These are phyloP conservation scores for Leucophora obtusa DNA, from an alignment of 2,888 invertebrate species.

Conservation along the genomic window DNA sequence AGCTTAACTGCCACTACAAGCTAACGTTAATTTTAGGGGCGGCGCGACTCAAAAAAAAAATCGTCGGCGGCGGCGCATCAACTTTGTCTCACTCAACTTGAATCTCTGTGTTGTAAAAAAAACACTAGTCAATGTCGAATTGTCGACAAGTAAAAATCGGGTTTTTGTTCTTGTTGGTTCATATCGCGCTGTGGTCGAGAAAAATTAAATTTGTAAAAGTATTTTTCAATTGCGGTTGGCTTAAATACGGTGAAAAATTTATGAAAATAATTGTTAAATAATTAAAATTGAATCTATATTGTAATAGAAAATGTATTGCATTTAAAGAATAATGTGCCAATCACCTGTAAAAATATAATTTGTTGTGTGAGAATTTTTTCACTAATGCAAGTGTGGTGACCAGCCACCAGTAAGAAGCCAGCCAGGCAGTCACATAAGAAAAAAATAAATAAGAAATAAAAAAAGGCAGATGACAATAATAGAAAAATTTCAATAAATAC, in stretches of 20 bases:
- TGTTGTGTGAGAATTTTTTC: slow-evolving; percentile 1
- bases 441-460: slow-evolving; percentile 14
- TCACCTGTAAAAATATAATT: slow-evolving; percentile 45
- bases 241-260: slow-evolving; percentile 4
- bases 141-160: slow-evolving; percentile 60
- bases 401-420: slow-evolving; percentile 36
- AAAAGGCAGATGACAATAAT: slow-evolving; percentile 17
- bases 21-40: too few relatives aligned
- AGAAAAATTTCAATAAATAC: slow-evolving; percentile 17
- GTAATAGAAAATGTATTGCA: background rate
- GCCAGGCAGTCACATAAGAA: slow-evolving; percentile 28
- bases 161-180: slow-evolving; percentile 21
- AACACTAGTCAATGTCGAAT: slow-evolving; percentile 62
- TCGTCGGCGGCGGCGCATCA: too few relatives aligned
- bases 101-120: slow-evolving; percentile 54
- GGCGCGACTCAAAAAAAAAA: too few relatives aligned
- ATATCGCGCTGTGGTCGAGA: slow-evolving; percentile 16
- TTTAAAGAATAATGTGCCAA: slow-evolving; percentile 34
- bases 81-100: too few relatives aligned
- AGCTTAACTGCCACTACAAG: too few relatives aligned
- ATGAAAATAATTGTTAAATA: background rate
- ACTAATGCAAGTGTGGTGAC: slow-evolving; percentile 47
- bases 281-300: background rate
- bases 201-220: slow-evolving; percentile 5
- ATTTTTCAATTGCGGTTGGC: background rate